phyloP scores from a whole-genome alignment of 2,797 vertebrate species.

The Syndactyla subalaris region DNA sequence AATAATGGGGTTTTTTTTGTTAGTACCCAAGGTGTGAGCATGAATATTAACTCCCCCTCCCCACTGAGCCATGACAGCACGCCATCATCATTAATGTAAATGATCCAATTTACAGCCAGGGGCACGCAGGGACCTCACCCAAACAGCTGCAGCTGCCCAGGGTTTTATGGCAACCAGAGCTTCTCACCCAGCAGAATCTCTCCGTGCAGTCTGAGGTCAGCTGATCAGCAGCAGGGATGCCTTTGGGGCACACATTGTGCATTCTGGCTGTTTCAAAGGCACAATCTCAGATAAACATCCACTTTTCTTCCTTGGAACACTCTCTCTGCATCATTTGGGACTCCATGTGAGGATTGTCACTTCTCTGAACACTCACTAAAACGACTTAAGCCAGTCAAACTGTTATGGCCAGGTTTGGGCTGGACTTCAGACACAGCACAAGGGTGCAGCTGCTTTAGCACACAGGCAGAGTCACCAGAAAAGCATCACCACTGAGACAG shows the following conservation, averaged over 20 bases:
- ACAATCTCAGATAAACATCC: background rate
- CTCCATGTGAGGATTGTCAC: too few relatives aligned
- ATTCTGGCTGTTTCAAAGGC: background rate
- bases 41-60: slow-evolving; percentile 47
- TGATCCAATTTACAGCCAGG: slow-evolving; percentile 29
- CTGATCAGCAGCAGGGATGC: background rate
- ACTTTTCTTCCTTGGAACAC: background rate
- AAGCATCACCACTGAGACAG: too few relatives aligned
- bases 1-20: background rate
- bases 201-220: background rate
- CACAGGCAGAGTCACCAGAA: too few relatives aligned
- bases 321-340: too few relatives aligned
- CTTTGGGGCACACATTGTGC: background rate
- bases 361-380: too few relatives aligned
- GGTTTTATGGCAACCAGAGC: background rate
- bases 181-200: background rate
- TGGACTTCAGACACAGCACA: too few relatives aligned
- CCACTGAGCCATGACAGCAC: slow-evolving; percentile 9
- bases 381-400: too few relatives aligned
- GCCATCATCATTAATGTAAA: slow-evolving; percentile 43
- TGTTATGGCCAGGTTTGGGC: too few relatives aligned
- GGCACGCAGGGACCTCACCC: background rate
- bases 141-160: background rate
- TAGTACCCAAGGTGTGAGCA: background rate
- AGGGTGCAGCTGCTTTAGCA: too few relatives aligned